A percentile compares a stretch with the other conserved stretches of the same genome.
Evolutionary conservation across 2,113 vertebrate species (phyloP).

Genomic region (Istiophorus platypterus): DNA sequence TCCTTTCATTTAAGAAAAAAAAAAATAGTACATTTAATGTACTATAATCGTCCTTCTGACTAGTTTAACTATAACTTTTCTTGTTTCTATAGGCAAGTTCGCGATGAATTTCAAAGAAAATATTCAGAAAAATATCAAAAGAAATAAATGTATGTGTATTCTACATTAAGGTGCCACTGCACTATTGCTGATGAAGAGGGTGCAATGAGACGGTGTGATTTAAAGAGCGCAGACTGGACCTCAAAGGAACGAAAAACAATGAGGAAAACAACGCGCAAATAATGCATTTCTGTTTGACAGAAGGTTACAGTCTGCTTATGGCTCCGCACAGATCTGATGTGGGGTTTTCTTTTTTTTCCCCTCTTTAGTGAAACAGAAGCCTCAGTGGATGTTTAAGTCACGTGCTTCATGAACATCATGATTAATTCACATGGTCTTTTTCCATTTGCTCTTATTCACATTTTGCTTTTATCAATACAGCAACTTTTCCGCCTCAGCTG

Average conservation of each 20-base stretch:
- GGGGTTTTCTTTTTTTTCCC: neutral
- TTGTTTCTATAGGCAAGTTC: neutral
- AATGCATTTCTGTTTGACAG: neutral
- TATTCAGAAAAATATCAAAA: neutral
- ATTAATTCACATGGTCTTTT: neutral
- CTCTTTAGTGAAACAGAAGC: neutral
- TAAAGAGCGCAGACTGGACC: neutral
- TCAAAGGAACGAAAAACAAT: neutral
- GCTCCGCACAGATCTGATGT: neutral
- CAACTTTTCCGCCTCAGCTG: neutral
- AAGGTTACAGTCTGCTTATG: neutral
- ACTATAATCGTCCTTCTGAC: neutral
- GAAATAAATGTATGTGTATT: conserved; percentile 14
- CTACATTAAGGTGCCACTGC: neutral
- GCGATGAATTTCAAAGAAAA: neutral
- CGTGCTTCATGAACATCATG: neutral
- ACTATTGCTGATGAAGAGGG: conserved; percentile 3
- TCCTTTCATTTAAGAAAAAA: neutral
- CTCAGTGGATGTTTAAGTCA: neutral
- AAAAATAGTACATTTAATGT: neutral
- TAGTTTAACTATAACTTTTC: neutral
- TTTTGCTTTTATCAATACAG: conserved; percentile 12
- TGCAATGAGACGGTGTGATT: too few relatives aligned
- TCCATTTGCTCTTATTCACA: neutral
- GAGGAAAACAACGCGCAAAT: neutral